These are phyloP conservation scores for Coreius guichenoti DNA, from an alignment of 2,797 vertebrate species.

Conservation along the genomic window DNA sequence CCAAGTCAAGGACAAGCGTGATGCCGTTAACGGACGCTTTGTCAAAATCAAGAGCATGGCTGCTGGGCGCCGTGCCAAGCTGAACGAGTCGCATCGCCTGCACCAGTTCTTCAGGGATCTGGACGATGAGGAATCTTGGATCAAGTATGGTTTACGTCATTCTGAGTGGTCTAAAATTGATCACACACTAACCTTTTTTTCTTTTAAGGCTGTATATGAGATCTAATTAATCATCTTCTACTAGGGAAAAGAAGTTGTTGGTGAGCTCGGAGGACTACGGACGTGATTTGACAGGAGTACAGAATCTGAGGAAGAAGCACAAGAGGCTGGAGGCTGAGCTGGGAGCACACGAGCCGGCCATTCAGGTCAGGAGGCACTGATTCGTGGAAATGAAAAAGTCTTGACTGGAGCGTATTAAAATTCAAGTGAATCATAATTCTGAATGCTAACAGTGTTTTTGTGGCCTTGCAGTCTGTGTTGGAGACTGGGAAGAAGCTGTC, in stretches of 20 bases:
- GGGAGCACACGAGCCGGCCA: constrained; percentile 94
- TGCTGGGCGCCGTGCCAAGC: constrained; percentile 83
- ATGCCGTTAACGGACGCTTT: constrained; percentile 92
- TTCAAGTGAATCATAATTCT: not conserved
- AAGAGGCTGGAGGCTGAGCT: constrained; percentile 97
- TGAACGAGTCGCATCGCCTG: constrained; percentile 96
- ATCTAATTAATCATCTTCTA: not conserved
- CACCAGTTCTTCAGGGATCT: constrained; percentile 99
- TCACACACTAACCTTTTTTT: not conserved
- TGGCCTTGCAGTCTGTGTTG: constrained; percentile 85
- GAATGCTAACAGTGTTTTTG: not conserved
- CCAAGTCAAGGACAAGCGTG: constrained; percentile 94
- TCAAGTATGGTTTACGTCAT: constrained; percentile 85
- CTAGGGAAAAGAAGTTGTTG: constrained; percentile 95
- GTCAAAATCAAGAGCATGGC: constrained; percentile 95
- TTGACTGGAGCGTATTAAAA: not conserved
- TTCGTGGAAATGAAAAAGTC: not conserved
- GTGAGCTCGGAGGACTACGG: constrained; percentile 99
- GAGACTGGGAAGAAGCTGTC: constrained; percentile 96
- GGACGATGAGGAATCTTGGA: constrained; percentile 98
- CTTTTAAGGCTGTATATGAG: not conserved
- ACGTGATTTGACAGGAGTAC: constrained; percentile 96
- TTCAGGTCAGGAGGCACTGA: constrained; percentile 81
- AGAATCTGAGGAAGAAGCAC: constrained; percentile 98
- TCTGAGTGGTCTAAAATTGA: not conserved